Evolutionary conservation across 2,888 invertebrate genomes (phyloP).

Genomic region (Chymomyza amoena): DNA sequence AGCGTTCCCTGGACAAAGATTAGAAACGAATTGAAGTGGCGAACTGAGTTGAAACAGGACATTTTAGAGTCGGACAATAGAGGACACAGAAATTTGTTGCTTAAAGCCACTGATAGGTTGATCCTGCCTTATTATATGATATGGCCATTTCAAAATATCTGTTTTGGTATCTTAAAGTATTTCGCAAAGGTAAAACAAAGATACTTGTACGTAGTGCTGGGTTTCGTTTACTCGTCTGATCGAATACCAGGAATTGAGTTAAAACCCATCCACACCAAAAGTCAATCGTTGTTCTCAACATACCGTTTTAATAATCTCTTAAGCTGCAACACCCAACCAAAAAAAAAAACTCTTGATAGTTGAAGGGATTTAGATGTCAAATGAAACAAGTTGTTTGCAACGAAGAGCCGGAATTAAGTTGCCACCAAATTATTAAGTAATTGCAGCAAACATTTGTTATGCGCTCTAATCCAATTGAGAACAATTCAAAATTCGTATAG

Average conservation of each 20-base stretch:
- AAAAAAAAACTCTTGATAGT: background rate
- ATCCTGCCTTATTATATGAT: too few relatives aligned
- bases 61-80: too few relatives aligned
- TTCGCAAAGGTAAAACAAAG: too few relatives aligned
- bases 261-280: background rate
- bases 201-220: background rate
- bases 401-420: constrained; percentile 17
- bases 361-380: background rate
- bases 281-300: background rate
- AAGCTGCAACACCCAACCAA: constrained; percentile 24
- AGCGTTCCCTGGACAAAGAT: too few relatives aligned
- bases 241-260: background rate
- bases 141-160: too few relatives aligned
- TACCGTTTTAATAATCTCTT: constrained; percentile 37
- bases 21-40: too few relatives aligned
- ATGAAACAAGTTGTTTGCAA: background rate
- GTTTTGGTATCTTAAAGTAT: too few relatives aligned
- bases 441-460: constrained; percentile 11
- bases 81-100: too few relatives aligned
- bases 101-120: too few relatives aligned
- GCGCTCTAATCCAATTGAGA: constrained; percentile 64
- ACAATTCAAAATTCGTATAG: constrained; percentile 57
- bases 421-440: constrained; percentile 42
- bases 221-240: background rate
- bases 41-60: too few relatives aligned